Percentiles rank a stretch among this genome's conserved stretches.
Conservation (phyloP, 2,797 vertebrate genomes). For the Sebastes cheni region DNA sequence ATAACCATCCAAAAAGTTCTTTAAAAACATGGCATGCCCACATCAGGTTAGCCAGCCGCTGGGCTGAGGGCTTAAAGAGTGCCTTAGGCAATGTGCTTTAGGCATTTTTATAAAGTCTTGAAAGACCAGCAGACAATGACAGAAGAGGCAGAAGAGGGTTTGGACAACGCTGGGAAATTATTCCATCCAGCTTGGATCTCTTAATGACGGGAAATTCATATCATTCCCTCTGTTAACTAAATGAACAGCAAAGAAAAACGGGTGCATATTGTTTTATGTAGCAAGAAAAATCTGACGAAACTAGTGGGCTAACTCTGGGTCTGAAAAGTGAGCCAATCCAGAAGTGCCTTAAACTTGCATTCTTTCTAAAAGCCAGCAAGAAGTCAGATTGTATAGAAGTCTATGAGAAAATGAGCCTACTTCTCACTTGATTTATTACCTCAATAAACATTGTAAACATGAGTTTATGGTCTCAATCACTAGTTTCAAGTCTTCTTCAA, state of each 20-base stretch:
- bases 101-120: constrained; percentile 54
- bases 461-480: too few relatives aligned
- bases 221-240: constrained; percentile 34
- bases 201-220: constrained; percentile 56
- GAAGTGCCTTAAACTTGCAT: too few relatives aligned
- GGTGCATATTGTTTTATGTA: constrained; percentile 23
- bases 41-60: constrained; percentile 44
- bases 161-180: constrained; percentile 43
- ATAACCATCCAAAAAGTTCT: constrained; percentile 31
- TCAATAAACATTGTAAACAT: too few relatives aligned
- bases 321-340: too few relatives aligned
- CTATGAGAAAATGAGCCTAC: too few relatives aligned
- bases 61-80: constrained; percentile 17
- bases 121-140: constrained; percentile 56
- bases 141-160: constrained; percentile 24
- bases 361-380: too few relatives aligned
- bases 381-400: too few relatives aligned
- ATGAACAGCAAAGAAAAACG: constrained; percentile 35
- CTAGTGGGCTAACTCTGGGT: too few relatives aligned
- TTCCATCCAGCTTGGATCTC: constrained; percentile 61
- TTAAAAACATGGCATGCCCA: constrained; percentile 37
- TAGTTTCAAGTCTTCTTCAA: too few relatives aligned
- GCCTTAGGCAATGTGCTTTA: constrained; percentile 41
- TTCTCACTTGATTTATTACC: too few relatives aligned
- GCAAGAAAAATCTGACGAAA: background rate